Evolutionary conservation across 2,797 vertebrate genomes (phyloP), one percentile per base, ranked within the genome.

Genomic region (Anniella stebbinsi): DNA sequence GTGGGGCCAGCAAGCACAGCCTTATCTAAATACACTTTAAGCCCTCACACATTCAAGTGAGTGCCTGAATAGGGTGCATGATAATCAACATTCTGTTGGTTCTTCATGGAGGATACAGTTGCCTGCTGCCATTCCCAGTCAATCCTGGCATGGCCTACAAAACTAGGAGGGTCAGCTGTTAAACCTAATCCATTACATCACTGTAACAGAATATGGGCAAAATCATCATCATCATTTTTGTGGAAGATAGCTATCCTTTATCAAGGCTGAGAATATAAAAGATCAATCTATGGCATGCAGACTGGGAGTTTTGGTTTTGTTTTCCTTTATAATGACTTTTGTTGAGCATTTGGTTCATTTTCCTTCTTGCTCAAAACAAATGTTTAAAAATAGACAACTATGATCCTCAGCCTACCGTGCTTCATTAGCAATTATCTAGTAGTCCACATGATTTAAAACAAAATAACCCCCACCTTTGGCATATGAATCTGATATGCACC

Each of bases 361-460:
- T 33, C 30, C 45, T n/a, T 12, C 48, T 38, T n/a, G 18, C 36
- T 60, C 10, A 81, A 73, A 72, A 72, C 2, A 33, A 36, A 60
- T 38, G 12, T 66, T 28, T 3, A 10, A 82, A 83, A 88, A 63
- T 63, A 83, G 38, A 36, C 69, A 73, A 60, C 66, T 45, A 23
- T 45, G 25, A 60, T 41, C 15, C 63, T 57, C 80, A 18, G 18
- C 18, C 75, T 87, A 41, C 70, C 82, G 33, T 25, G 70, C 57
- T 75, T 73, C 38, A 87, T 67, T 87, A 76, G 57, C 36, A 48
- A 66, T 73, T 33, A 45, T 90, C 78, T 72, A 76, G 54, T 77
- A 54, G 57, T 45, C 41, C 30, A 33, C 45, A n/a, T n/a, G 73
- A 76, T 76, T 63, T 72, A 21, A 30, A 21, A 51, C 51, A 81